Conservation (phyloP, 2,113 vertebrate genomes). For the Xiphophorus couchianus region DNA sequence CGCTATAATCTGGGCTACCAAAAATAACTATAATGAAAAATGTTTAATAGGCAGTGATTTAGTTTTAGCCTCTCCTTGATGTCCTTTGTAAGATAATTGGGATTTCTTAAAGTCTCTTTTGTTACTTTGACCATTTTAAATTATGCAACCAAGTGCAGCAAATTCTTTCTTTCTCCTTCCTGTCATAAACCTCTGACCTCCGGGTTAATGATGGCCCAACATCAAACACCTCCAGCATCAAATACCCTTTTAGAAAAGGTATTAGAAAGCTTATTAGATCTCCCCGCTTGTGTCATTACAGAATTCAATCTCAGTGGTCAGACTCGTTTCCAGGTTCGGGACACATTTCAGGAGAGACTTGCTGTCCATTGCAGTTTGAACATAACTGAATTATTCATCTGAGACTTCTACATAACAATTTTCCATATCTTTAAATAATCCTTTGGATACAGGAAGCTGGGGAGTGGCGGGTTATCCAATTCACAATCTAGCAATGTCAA, state of each 20-base stretch:
- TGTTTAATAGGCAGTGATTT: background rate
- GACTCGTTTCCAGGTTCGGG: conserved; percentile 50
- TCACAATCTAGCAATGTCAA: conserved; percentile 46
- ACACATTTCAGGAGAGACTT: conserved; percentile 55
- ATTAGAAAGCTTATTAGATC: conserved; percentile 66
- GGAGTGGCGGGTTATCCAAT: conserved; percentile 39
- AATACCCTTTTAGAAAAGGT: conserved; percentile 63
- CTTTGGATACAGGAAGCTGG: conserved; percentile 27
- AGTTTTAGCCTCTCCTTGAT: background rate
- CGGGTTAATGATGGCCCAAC: conserved; percentile 60
- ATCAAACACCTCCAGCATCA: conserved; percentile 59
- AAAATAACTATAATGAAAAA: background rate
- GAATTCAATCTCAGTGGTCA: conserved; percentile 51
- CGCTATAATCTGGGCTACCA: background rate
- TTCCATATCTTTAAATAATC: conserved; percentile 48
- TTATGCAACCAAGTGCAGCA: conserved; percentile 5
- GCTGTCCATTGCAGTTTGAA: conserved; percentile 47
- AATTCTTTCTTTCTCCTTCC: conserved; percentile 39
- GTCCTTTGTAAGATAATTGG: background rate
- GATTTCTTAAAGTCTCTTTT: conserved; percentile 2
- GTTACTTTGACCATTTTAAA: conserved; percentile 15
- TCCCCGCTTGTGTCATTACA: conserved; percentile 50
- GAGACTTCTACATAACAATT: conserved; percentile 47
- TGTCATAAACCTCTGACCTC: conserved; percentile 52
- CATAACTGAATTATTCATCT: conserved; percentile 62